Percentiles rank a stretch among this genome's conserved stretches.
phyloP scores from a whole-genome alignment of 2,113 vertebrate genomes.

The Myotis brandtii region DNA sequence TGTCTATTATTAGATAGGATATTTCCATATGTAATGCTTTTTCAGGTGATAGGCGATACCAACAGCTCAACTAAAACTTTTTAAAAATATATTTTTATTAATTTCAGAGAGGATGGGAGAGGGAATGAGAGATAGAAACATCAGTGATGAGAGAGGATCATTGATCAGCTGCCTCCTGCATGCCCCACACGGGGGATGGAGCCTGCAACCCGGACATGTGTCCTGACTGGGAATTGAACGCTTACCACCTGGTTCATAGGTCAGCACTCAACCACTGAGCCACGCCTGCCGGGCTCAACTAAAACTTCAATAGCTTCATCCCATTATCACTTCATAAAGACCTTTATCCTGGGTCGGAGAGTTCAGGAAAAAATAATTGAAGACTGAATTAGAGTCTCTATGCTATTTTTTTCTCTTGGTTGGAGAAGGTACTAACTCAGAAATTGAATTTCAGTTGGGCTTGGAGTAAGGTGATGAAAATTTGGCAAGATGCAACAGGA shows the following conservation, averaged over 20 bases:
- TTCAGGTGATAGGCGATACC: background rate
- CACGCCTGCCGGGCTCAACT: background rate
- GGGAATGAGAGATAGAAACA: too few relatives aligned
- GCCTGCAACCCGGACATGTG: too few relatives aligned
- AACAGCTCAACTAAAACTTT: conserved; percentile 9
- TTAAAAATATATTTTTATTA: background rate
- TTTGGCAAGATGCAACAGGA: background rate
- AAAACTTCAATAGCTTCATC: conserved; percentile 13
- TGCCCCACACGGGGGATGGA: too few relatives aligned
- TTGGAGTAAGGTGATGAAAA: conserved; percentile 33
- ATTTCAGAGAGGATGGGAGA: too few relatives aligned
- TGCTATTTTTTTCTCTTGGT: background rate
- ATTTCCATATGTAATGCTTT: conserved; percentile 7
- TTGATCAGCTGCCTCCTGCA: too few relatives aligned
- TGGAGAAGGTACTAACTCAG: conserved; percentile 1
- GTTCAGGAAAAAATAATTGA: conserved; percentile 31
- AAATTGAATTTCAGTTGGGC: conserved; percentile 11
- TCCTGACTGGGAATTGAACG: too few relatives aligned
- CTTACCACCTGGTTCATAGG: too few relatives aligned
- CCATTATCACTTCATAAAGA: background rate
- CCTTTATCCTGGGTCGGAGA: background rate
- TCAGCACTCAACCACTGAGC: too few relatives aligned
- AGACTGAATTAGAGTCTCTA: conserved; percentile 13
- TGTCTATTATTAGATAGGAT: too few relatives aligned
- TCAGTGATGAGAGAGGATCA: too few relatives aligned